These are phyloP conservation scores for Falco berigora DNA, from an alignment of 2,797 vertebrate genomes.

Conservation along the genomic window DNA sequence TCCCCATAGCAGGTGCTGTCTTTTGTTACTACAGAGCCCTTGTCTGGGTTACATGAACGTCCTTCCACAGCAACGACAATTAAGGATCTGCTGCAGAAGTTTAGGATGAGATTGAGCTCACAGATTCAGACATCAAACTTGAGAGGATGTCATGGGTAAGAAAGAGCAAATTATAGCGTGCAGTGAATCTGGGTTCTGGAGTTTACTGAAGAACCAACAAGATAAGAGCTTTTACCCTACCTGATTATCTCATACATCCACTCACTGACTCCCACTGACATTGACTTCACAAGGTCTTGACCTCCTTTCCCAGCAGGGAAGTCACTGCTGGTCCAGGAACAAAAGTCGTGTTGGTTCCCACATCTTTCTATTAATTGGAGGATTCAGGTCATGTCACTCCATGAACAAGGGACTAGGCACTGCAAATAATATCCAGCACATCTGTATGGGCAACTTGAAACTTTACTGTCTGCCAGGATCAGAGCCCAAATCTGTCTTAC, in stretches of 20 bases:
- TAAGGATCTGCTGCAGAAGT: background rate
- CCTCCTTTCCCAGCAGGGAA: background rate
- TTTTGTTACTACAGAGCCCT: background rate
- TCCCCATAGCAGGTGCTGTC: background rate
- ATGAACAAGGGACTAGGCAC: background rate
- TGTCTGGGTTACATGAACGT: background rate
- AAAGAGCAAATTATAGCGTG: background rate
- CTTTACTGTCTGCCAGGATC: background rate
- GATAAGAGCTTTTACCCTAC: background rate
- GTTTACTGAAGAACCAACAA: background rate
- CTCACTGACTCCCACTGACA: background rate
- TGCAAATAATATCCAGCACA: background rate
- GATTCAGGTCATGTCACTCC: background rate
- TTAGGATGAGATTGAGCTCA: background rate
- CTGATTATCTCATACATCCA: background rate
- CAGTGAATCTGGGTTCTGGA: background rate
- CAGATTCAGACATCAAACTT: background rate
- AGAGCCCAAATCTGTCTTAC: background rate
- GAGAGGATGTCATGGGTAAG: background rate
- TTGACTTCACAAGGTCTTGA: background rate
- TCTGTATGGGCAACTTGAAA: background rate
- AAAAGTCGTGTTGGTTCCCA: accelerated
- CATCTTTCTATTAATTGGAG: background rate
- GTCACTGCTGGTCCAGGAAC: background rate
- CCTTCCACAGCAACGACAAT: background rate